Evolutionary conservation across 2,797 vertebrate genomes (phyloP).

Genomic region (Mastacembelus armatus): DNA sequence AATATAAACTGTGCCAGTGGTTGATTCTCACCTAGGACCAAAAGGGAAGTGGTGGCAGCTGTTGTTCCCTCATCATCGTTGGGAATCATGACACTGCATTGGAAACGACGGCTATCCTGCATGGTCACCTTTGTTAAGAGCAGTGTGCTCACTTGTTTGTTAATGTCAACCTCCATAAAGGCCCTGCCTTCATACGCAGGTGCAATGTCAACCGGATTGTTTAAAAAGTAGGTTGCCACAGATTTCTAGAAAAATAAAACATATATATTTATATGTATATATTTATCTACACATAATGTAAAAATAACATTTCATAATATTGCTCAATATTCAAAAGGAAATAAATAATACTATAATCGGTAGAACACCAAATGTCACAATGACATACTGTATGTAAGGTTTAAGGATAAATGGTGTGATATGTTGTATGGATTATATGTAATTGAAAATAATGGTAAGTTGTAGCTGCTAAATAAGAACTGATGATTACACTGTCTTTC

Average conservation of each 20-base stretch:
- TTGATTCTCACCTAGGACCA: slow-evolving; percentile 82
- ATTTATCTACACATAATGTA: background rate
- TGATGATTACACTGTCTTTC: too few relatives aligned
- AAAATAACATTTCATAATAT: background rate
- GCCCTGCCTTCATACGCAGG: slow-evolving; percentile 68
- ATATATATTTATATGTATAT: slow-evolving; percentile 1
- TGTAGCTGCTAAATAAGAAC: too few relatives aligned
- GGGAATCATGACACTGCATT: slow-evolving; percentile 76
- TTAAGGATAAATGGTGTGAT: background rate
- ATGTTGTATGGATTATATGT: too few relatives aligned
- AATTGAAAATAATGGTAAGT: too few relatives aligned
- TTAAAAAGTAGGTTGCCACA: slow-evolving; percentile 69
- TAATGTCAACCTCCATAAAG: slow-evolving; percentile 42
- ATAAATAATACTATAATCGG: background rate
- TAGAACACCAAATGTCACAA: background rate
- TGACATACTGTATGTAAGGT: background rate
- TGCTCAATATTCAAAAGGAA: background rate
- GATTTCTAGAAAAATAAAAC: slow-evolving; percentile 48
- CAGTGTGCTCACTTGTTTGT: slow-evolving; percentile 47
- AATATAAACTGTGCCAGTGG: background rate
- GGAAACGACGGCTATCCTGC: slow-evolving; percentile 73
- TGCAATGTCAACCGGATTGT: slow-evolving; percentile 48
- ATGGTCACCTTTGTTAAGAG: slow-evolving; percentile 68
- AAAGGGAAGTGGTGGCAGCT: slow-evolving; percentile 63
- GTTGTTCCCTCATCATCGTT: slow-evolving; percentile 68